phyloP scores from a whole-genome alignment of 2,797 vertebrate genomes.

The Pseudotriccus pelzelni region DNA sequence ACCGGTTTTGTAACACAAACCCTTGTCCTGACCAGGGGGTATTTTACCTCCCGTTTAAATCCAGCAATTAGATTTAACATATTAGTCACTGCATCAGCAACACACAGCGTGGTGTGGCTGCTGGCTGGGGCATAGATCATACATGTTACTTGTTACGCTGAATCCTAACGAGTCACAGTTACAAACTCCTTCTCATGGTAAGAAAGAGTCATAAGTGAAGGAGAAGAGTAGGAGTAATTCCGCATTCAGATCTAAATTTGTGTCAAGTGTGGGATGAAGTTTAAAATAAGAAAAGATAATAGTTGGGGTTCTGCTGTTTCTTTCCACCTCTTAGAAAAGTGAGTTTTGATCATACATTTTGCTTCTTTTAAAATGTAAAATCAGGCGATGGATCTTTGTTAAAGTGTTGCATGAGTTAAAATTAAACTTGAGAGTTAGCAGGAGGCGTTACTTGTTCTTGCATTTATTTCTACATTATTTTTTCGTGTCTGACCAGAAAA shows the following conservation, averaged over 20 bases:
- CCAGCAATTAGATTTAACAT: neutral
- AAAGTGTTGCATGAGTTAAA: neutral
- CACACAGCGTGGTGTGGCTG: neutral
- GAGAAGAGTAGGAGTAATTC: conserved; percentile 61
- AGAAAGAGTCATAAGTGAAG: conserved; percentile 35
- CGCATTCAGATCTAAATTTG: conserved; percentile 52
- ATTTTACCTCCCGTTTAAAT: neutral
- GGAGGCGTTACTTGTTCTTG: neutral
- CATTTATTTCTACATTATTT: neutral
- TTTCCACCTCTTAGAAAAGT: conserved; percentile 27
- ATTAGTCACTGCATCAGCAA: neutral
- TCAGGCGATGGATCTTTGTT: neutral
- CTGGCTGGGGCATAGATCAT: neutral
- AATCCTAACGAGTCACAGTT: neutral
- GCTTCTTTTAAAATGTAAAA: neutral
- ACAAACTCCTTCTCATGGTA: neutral
- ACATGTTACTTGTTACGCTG: neutral
- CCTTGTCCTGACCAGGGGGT: neutral
- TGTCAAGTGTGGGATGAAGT: conserved; percentile 51
- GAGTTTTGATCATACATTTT: neutral
- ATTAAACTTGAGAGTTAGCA: conserved; percentile 1
- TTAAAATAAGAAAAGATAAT: conserved; percentile 68
- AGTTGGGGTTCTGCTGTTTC: conserved; percentile 51
- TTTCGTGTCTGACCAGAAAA: neutral
- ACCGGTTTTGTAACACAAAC: neutral